phyloP scores from a whole-genome alignment of 2,797 vertebrate species.

The Picus viridis region DNA sequence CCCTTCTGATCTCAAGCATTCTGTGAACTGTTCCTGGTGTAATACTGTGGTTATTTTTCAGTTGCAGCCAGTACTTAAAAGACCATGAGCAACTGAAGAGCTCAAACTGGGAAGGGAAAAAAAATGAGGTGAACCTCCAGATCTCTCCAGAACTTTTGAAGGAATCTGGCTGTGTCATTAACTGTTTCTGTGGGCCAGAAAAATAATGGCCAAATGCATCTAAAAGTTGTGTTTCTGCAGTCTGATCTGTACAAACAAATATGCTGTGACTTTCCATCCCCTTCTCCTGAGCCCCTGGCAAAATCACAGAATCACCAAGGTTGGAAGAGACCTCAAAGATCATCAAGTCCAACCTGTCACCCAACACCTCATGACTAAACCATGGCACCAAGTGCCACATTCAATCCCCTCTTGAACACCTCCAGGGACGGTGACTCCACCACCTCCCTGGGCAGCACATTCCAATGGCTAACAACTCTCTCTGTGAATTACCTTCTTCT shows the following conservation, averaged over 20 bases:
- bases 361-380: too few species aligned
- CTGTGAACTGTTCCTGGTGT: accelerated
- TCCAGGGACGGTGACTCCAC: too few species aligned
- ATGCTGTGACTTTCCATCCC: neutral
- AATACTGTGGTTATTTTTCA: neutral
- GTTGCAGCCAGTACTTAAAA: neutral
- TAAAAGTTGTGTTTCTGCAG: neutral
- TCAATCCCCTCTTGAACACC: too few species aligned
- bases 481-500: too few species aligned
- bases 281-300: neutral
- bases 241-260: neutral
- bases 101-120: neutral
- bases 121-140: neutral
- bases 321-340: too few species aligned
- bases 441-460: too few species aligned
- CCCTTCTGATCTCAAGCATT: neutral
- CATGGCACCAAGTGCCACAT: too few species aligned
- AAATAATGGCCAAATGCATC: neutral
- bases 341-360: too few species aligned
- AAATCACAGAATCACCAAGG: neutral
- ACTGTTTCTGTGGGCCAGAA: neutral
- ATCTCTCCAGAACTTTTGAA: neutral
- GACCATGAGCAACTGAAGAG: accelerated
- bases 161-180: neutral
- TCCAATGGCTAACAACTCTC: too few species aligned